Conservation (phyloP, 2,888 invertebrate species). For the Endomychus coccineus region DNA sequence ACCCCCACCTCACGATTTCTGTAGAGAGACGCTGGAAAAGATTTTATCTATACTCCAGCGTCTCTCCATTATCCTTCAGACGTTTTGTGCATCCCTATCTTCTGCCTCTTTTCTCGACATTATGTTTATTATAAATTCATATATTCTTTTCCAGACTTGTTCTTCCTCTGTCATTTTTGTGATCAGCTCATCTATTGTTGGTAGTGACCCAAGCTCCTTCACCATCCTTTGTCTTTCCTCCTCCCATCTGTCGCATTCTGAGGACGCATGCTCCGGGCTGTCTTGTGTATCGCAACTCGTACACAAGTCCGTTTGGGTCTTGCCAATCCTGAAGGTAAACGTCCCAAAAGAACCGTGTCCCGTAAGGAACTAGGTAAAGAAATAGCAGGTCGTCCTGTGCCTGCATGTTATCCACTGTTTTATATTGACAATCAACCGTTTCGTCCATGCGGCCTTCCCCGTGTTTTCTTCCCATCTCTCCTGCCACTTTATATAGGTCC, state of each 20-base stretch:
- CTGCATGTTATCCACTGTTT: conserved; percentile 1
- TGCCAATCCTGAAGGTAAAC: conserved; percentile 5
- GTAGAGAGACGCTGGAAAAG: too few relatives aligned
- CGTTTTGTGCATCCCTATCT: conserved; percentile 6
- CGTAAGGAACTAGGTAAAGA: conserved; percentile 4
- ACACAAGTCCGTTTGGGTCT: conserved; percentile 5
- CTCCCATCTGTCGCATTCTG: neutral
- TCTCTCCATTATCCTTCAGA: neutral
- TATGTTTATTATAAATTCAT: neutral
- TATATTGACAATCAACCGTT: neutral
- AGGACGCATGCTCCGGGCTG: conserved; percentile 1
- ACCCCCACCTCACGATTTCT: too few relatives aligned
- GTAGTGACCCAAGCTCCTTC: neutral
- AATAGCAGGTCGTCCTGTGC: conserved; percentile 2
- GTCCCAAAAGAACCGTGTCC: conserved; percentile 7
- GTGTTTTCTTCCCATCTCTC: neutral
- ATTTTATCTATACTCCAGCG: too few relatives aligned
- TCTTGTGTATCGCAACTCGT: conserved; percentile 1
- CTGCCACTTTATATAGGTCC: neutral
- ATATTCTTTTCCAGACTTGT: neutral
- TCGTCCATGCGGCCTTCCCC: conserved; percentile 2
- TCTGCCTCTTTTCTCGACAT: conserved; percentile 4
- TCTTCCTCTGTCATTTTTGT: neutral
- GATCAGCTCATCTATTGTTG: neutral
- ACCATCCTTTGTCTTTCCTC: neutral